Base-by-base conservation (phyloP, 2,113 vertebrate species). In the Thalassoma bifasciatum region DNA sequence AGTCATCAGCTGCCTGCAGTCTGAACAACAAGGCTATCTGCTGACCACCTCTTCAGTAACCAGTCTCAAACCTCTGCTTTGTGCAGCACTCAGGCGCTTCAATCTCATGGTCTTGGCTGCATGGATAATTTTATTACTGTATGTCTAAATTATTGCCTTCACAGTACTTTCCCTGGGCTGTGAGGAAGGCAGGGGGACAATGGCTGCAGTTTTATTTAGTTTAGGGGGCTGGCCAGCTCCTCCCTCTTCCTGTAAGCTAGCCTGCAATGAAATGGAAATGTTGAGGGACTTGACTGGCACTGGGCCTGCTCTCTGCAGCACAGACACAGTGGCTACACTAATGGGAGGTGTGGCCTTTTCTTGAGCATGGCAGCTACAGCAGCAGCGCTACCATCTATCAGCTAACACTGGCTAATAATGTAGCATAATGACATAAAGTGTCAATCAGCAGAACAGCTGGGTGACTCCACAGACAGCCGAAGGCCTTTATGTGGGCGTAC, bases 261-360 rank as follows among this genome's bases (percentile, higher is more conserved):
- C 1, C 83, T 57, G 83, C 57, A 63, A 69, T 90, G 82, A 83
- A 86, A 66, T 92, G 91, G 88, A 92, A 94, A 93, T 49, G 76
- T 84, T 91, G 87, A 91, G 83, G 53, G 77, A 70, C 70, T 37
- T 66, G 72, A 30, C 72, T 91, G 90, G 88, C 83, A 19, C n/a
- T 2, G 8, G 72, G 70, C 86, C 83, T 64, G 76, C 65, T 84
- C 72, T 60, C 86, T 88, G 87, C 89, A 90, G 83, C 9, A 77
- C 77, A 88, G 82, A 82, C 75, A 77, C 7, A 66, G 40, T 34
- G 71, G 65, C 76, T 59, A 61, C 44, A 49, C 49, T 54, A 22
- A 26, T 21, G 66, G 73, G 70, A 49, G 89, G 84, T n/a, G 84
- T 83, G 79, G 80, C 60, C 61, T 81, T 68, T 21, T 30, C 52